A percentile compares a stretch with the other conserved stretches of the same genome.
phyloP scores from a whole-genome alignment of 2,113 vertebrate genomes.

The Oophaga pumilio region DNA sequence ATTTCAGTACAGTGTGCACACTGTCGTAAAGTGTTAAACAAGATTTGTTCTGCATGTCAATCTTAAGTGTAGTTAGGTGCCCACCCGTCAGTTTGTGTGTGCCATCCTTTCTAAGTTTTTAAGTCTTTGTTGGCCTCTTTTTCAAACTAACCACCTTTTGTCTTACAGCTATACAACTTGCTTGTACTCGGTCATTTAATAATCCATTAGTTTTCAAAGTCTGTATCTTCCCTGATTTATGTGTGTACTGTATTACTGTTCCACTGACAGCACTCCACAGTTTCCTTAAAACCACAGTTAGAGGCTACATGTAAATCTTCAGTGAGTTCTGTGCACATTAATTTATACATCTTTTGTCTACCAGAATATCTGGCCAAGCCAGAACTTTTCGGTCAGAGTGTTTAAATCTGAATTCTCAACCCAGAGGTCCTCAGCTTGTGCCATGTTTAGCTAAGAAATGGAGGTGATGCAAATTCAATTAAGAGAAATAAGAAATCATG shows the following conservation, averaged over 20 bases:
- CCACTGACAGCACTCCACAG: neutral
- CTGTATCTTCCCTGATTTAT: neutral
- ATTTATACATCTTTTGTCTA: too few relatives aligned
- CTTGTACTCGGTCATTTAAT: neutral
- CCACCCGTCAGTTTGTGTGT: constrained; percentile 5
- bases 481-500: too few relatives aligned
- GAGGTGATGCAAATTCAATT: too few relatives aligned
- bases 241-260: neutral
- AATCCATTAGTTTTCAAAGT: neutral
- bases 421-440: too few relatives aligned
- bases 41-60: constrained; percentile 50
- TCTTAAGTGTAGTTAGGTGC: constrained; percentile 10
- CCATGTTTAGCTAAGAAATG: too few relatives aligned
- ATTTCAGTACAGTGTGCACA: neutral
- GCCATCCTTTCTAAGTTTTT: neutral
- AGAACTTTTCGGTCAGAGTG: too few relatives aligned
- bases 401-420: too few relatives aligned
- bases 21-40: constrained; percentile 40
- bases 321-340: too few relatives aligned
- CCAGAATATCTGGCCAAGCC: too few relatives aligned
- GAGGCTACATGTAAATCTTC: neutral
- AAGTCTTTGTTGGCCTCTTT: neutral
- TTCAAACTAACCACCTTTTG: neutral
- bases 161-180: neutral
- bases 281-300: neutral